These are phyloP conservation scores for Pegoplata infirma DNA, from an alignment of 2,888 invertebrate species.

Conservation along the genomic window DNA sequence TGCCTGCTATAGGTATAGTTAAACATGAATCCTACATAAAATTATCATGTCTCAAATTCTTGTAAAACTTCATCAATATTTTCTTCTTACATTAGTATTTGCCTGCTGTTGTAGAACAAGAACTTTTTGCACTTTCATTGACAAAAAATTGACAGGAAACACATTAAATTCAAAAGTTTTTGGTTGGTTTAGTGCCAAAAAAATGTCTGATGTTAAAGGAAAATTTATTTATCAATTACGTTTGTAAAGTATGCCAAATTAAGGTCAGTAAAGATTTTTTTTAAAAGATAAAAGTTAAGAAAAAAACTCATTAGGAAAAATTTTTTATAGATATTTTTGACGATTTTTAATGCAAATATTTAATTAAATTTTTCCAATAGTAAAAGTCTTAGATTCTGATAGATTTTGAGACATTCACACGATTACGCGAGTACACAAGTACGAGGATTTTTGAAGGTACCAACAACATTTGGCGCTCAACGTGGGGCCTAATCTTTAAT, in stretches of 20 bases:
- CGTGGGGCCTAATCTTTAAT: too few relatives aligned
- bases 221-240: background rate
- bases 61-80: background rate
- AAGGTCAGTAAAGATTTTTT: background rate
- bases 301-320: too few relatives aligned
- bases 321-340: too few relatives aligned
- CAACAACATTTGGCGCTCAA: too few relatives aligned
- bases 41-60: background rate
- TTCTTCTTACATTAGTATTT: background rate
- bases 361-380: too few relatives aligned
- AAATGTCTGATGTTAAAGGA: background rate
- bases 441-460: too few relatives aligned
- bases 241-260: background rate
- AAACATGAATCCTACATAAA: background rate
- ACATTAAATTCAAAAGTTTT: background rate
- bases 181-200: background rate
- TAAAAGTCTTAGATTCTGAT: too few relatives aligned
- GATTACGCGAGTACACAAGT: too few relatives aligned
- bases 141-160: background rate
- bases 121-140: background rate
- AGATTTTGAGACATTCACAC: too few relatives aligned
- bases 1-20: too few relatives aligned
- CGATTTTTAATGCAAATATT: too few relatives aligned
- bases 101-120: background rate
- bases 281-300: too few relatives aligned